A percentile compares a stretch with the other conserved stretches of the same genome.
phyloP scores from a whole-genome alignment of 1,140 invertebrate species.

The Dreissena rostriformis region DNA sequence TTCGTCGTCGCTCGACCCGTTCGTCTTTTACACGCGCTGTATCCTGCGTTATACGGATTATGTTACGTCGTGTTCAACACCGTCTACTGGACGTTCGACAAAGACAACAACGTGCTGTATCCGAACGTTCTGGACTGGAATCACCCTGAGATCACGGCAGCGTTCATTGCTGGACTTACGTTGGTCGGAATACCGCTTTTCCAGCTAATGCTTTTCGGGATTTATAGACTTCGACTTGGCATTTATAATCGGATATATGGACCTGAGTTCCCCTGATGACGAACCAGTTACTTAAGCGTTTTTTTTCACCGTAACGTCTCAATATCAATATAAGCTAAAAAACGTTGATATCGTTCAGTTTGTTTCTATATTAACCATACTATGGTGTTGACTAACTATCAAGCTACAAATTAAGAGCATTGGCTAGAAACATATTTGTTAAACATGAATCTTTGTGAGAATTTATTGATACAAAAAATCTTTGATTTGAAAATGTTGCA shows the following conservation, averaged over 20 bases:
- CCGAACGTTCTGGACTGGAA: slow-evolving; percentile 72
- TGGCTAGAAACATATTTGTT: too few species aligned
- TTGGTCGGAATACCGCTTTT: slow-evolving; percentile 63
- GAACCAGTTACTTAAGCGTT: neutral
- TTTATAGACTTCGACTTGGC: slow-evolving; percentile 54
- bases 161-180: slow-evolving; percentile 47
- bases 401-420: too few species aligned
- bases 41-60: slow-evolving; percentile 64
- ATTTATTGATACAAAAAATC: too few species aligned
- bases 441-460: too few species aligned
- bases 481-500: too few species aligned
- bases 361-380: too few species aligned
- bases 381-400: too few species aligned
- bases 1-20: slow-evolving; percentile 64
- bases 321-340: too few species aligned
- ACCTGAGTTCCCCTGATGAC: slow-evolving; percentile 11
- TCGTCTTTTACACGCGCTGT: slow-evolving; percentile 67
- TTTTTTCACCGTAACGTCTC: too few species aligned
- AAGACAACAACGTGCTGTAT: slow-evolving; percentile 66
- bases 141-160: slow-evolving; percentile 58
- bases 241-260: slow-evolving; percentile 27
- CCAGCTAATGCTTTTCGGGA: slow-evolving; percentile 58
- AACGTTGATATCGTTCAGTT: too few species aligned
- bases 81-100: slow-evolving; percentile 69
- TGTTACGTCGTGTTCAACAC: slow-evolving; percentile 69